Evolutionary conservation across 2,113 vertebrate species (phyloP).

Genomic region (Atractosteus spatula): DNA sequence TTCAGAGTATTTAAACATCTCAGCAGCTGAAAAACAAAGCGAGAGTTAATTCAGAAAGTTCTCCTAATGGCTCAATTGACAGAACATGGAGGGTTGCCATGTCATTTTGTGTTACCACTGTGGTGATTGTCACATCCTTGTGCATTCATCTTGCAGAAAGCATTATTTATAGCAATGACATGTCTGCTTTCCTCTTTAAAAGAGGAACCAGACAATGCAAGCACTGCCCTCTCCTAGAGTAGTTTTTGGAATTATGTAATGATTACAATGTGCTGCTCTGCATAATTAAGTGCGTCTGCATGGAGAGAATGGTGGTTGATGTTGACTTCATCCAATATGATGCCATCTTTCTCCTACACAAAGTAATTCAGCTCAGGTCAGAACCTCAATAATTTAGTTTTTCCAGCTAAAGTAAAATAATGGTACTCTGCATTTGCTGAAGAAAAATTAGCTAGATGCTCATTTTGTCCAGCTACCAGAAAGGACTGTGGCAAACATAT

Average conservation of each 20-base stretch:
- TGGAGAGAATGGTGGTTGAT: not conserved
- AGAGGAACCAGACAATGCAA: not conserved
- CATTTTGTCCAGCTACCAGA: too few species aligned
- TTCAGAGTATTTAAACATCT: constrained; percentile 52
- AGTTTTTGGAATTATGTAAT: not conserved
- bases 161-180: not conserved
- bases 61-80: not conserved
- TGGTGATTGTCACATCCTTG: not conserved
- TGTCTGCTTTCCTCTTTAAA: not conserved
- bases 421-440: too few species aligned
- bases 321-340: not conserved
- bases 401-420: not conserved
- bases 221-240: not conserved
- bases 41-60: not conserved
- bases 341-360: not conserved
- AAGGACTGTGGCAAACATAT: too few species aligned
- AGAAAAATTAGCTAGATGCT: too few species aligned
- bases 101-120: not conserved
- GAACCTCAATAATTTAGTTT: not conserved
- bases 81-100: not conserved
- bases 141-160: not conserved
- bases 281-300: not conserved
- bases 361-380: not conserved
- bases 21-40: constrained; percentile 20
- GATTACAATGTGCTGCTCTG: not conserved